Conservation (phyloP, 2,797 vertebrate species). For the Sphaeramia orbicularis region DNA sequence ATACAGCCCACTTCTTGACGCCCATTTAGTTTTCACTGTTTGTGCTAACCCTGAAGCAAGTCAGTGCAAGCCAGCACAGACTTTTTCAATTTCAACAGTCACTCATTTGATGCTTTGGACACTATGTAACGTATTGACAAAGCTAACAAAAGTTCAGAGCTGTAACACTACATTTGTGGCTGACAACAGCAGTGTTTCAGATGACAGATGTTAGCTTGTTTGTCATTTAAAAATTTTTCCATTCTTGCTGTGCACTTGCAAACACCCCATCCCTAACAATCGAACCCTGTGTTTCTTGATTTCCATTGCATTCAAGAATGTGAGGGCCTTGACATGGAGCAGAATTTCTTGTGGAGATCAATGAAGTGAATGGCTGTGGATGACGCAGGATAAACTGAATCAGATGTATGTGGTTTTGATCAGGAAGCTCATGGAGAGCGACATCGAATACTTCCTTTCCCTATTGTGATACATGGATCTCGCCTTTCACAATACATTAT, state of each 20-base stretch:
- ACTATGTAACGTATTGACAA: conserved; percentile 16
- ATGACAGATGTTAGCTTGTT: conserved; percentile 35
- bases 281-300: conserved; percentile 42
- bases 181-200: conserved; percentile 24
- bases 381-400: conserved; percentile 63
- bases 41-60: conserved; percentile 16
- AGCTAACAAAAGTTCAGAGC: conserved; percentile 26
- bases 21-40: conserved; percentile 5
- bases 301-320: conserved; percentile 32
- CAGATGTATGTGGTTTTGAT: conserved; percentile 72
- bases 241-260: conserved; percentile 53
- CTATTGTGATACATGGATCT: conserved; percentile 51
- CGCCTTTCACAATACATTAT: conserved; percentile 52
- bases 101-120: conserved; percentile 27
- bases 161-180: conserved; percentile 26
- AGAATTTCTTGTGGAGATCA: conserved; percentile 48
- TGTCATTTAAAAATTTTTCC: conserved; percentile 34
- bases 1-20: background rate
- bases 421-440: conserved; percentile 53
- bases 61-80: background rate
- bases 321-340: conserved; percentile 34
- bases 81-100: conserved; percentile 12
- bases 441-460: conserved; percentile 69
- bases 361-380: conserved; percentile 55
- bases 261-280: conserved; percentile 46